Conservation (phyloP, 2,113 vertebrate genomes). For the Desmodus rotundus region DNA sequence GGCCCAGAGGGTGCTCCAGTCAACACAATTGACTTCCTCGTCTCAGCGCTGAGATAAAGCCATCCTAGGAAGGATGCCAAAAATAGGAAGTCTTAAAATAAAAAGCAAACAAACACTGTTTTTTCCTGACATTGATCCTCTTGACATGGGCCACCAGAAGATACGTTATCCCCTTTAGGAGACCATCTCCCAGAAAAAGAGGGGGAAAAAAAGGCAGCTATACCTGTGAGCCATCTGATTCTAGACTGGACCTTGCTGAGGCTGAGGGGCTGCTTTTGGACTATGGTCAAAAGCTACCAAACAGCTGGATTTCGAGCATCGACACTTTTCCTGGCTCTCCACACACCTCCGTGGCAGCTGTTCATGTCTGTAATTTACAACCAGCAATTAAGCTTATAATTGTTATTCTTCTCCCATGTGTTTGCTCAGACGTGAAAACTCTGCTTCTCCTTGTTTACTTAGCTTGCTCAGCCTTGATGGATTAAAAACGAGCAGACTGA, state of each 20-base stretch:
- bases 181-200: not conserved
- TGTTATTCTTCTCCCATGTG: not conserved
- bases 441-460: not conserved
- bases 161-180: not conserved
- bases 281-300: not conserved
- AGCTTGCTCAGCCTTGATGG: not conserved
- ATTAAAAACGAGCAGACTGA: not conserved
- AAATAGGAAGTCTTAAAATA: slow-evolving; percentile 71
- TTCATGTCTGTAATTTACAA: not conserved
- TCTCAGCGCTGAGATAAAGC: slow-evolving; percentile 61
- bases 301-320: not conserved
- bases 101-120: slow-evolving; percentile 62
- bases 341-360: not conserved
- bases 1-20: not conserved
- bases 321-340: not conserved
- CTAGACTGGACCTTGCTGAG: not conserved
- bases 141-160: slow-evolving; percentile 9
- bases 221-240: not conserved
- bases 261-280: not conserved
- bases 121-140: slow-evolving; percentile 56
- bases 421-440: not conserved
- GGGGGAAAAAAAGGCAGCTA: no score
- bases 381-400: not conserved
- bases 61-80: slow-evolving; percentile 59
- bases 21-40: slow-evolving; percentile 60